Evolutionary conservation across 2,113 vertebrate species (phyloP), one percentile per base, ranked within the genome.

Genomic region (Phyllostomus discolor): DNA sequence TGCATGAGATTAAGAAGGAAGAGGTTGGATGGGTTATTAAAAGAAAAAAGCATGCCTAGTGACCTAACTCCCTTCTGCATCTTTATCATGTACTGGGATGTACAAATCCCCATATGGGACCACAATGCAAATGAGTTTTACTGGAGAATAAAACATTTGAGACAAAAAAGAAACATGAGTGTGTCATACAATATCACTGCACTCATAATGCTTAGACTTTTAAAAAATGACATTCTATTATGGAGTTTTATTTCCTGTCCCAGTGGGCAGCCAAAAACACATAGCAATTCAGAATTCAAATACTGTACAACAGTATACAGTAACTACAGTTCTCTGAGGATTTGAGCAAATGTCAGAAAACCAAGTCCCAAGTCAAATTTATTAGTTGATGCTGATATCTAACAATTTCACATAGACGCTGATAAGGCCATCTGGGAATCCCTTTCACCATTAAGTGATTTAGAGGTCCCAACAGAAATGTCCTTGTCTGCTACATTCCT

Each of bases 291-390:
- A 31, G 97, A 98, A 98, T 99, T 97, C 98, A 98, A 97, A 98
- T 94, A 98, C 98, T 98, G 98, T 97, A 97, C 76, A 83, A 95
- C 97, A 95, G 98, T 98, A 98, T 98, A 98, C 98, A 98, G 98
- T 98, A 98, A 98, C 98, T 95, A 94, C 70, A 20, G 97, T 98
- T 98, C 98, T 98, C 98, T 48, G 94, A 98, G 98, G 98, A 98
- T 98, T 98, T 98, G 98, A 97, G 97, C 96, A 98, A 99, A 98
- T 98, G 98, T 97, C 98, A 98, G 97, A 97, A 97, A 98, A 98
- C 96, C 97, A 97, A 98, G 97, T 85, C 97, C 95, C 91, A 97
- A 98, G 97, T 98, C 96, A 98, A 98, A 98, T 99, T 99, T 98
- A 99, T 98, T 98, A 98, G 98, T 98, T 98, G 97, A 91, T 97